Conservation (phyloP, 2,888 invertebrate genomes). For the Lucinisca nassula region DNA sequence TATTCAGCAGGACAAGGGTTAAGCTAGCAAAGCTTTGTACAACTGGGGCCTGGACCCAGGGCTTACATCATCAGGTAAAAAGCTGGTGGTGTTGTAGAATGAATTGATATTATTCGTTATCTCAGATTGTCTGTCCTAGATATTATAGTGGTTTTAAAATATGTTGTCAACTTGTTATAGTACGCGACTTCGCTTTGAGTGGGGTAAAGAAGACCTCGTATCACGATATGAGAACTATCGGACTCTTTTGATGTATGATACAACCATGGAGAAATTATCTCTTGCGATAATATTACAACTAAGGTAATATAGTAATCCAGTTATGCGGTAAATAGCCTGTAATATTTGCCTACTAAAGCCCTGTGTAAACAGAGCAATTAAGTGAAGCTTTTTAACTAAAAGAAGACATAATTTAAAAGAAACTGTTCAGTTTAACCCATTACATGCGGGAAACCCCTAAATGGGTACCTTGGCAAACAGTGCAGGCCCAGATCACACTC, state of each 20-base stretch:
- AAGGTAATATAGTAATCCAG: constrained; percentile 6
- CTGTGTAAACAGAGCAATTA: background rate
- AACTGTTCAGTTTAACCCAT: too few relatives aligned
- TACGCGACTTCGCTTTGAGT: background rate
- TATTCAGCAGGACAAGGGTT: too few relatives aligned
- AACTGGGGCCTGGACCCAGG: too few relatives aligned
- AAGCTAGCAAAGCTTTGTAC: too few relatives aligned
- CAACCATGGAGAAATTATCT: background rate
- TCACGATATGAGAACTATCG: background rate
- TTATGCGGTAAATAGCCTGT: constrained; percentile 5
- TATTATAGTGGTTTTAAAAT: background rate
- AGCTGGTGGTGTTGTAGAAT: too few relatives aligned
- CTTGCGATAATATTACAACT: background rate
- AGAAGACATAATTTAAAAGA: background rate
- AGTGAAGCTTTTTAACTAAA: constrained; percentile 2
- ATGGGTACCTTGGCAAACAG: too few relatives aligned
- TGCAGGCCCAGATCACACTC: too few relatives aligned
- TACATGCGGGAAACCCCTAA: too few relatives aligned
- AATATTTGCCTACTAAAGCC: background rate
- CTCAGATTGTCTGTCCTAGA: background rate
- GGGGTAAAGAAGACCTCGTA: constrained; percentile 7
- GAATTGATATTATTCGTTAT: background rate
- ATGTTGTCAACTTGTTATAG: background rate
- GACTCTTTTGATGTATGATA: constrained; percentile 12
- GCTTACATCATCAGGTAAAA: too few relatives aligned